Conservation (phyloP, 2,797 vertebrate genomes). For the Pseudomugil tenellus region DNA sequence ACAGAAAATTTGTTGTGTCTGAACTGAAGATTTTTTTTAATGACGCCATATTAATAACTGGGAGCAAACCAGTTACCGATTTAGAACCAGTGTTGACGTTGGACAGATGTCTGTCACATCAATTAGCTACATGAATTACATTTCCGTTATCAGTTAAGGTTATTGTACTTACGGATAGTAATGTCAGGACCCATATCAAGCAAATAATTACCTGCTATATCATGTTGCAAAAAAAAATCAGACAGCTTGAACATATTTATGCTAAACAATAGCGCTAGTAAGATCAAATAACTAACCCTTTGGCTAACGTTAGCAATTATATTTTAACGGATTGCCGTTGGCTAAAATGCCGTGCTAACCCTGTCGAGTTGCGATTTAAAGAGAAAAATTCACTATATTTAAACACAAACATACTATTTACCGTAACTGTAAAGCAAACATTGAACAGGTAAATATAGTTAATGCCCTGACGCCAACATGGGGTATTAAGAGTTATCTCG, state of each 20-base stretch:
- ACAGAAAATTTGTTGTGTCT: not conserved
- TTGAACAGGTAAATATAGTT: not conserved
- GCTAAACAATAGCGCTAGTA: not conserved
- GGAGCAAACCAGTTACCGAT: not conserved
- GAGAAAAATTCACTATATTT: not conserved
- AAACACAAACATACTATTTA: fast-evolving
- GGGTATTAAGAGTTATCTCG: slow-evolving; percentile 12
- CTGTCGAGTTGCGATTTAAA: slow-evolving; percentile 22
- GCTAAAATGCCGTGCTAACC: slow-evolving; percentile 44
- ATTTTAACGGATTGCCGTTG: slow-evolving; percentile 36
- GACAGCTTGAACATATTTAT: fast-evolving
- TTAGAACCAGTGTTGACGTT: slow-evolving; percentile 6
- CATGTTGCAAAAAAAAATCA: fast-evolving
- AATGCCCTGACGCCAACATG: not conserved
- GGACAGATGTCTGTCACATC: not conserved
- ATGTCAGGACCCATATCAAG: not conserved
- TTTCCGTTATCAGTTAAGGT: not conserved
- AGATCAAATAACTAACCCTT: not conserved
- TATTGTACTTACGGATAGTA: fast-evolving
- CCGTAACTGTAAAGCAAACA: fast-evolving
- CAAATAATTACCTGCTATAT: not conserved
- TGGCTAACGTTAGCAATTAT: slow-evolving; percentile 36
- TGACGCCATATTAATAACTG: too few species aligned
- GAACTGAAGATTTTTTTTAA: too few species aligned
- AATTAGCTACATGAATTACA: not conserved